phyloP scores from a whole-genome alignment of 2,888 invertebrate species.

The Cyclophora punctaria region DNA sequence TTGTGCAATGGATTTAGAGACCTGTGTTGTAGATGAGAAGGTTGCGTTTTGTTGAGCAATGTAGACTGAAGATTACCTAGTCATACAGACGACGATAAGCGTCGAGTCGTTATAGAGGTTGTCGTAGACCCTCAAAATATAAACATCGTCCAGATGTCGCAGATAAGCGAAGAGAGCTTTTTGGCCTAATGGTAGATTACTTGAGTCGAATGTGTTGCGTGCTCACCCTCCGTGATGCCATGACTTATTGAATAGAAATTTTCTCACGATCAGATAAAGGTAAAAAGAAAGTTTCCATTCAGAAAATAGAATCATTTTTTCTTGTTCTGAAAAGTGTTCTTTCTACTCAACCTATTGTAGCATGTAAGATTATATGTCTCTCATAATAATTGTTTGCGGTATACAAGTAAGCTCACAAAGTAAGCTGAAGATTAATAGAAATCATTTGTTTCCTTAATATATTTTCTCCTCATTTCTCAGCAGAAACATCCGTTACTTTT shows the following conservation, averaged over 20 bases:
- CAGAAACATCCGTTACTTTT: too few species aligned
- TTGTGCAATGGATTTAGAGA: conserved; percentile 22
- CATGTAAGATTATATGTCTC: too few species aligned
- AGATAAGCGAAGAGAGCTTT: conserved; percentile 67
- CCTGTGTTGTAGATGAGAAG: conserved; percentile 33
- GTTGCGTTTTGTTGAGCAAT: conserved; percentile 35
- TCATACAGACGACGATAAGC: conserved; percentile 64
- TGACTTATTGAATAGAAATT: conserved; percentile 52
- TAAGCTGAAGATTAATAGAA: too few species aligned
- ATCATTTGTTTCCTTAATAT: too few species aligned
- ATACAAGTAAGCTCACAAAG: too few species aligned
- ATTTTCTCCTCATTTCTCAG: too few species aligned
- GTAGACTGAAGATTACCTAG: conserved; percentile 53
- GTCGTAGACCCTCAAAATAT: conserved; percentile 69
- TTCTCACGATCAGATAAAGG: conserved; percentile 37
- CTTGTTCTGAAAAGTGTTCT: conserved; percentile 9
- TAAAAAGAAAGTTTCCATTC: conserved; percentile 17
- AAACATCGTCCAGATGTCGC: conserved; percentile 71
- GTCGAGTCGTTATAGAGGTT: conserved; percentile 68
- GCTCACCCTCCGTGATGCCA: conserved; percentile 32
- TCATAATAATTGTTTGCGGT: too few species aligned
- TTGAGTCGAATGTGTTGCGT: conserved; percentile 50
- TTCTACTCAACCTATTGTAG: background rate
- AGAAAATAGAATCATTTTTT: conserved; percentile 13
- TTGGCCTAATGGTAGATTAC: conserved; percentile 70